Conservation (phyloP, 1,140 invertebrate species). For the Nasonia longicornis region DNA sequence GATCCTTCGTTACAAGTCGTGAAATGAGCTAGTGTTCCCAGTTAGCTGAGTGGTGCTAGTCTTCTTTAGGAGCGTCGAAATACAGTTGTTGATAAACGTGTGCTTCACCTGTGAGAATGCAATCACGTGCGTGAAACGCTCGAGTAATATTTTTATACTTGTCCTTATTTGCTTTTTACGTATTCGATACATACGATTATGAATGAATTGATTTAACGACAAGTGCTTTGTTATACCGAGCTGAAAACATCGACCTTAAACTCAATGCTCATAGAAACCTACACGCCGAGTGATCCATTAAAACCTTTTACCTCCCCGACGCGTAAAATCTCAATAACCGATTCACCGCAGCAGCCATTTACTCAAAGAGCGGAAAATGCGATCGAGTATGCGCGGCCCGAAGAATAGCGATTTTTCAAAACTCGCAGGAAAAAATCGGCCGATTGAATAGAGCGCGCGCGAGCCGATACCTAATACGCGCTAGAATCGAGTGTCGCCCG, state of each 20-base stretch:
- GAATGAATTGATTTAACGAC: background rate
- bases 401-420: slow-evolving; percentile 15
- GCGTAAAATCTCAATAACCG: slow-evolving; percentile 20
- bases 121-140: background rate
- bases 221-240: background rate
- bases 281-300: background rate
- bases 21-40: too few species aligned
- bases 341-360: background rate
- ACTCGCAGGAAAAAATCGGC: background rate
- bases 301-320: background rate
- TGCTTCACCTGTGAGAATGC: background rate
- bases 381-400: background rate
- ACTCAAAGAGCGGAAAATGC: slow-evolving; percentile 31
- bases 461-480: slow-evolving; percentile 44
- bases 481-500: slow-evolving; percentile 51
- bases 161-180: background rate
- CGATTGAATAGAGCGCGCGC: slow-evolving; percentile 5
- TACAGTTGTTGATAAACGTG: background rate
- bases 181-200: background rate
- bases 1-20: too few species aligned
- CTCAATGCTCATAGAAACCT: background rate
- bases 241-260: background rate
- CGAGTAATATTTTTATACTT: background rate
- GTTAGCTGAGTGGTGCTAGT: too few species aligned
- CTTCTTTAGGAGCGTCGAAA: background rate